These are phyloP conservation scores for Thereva unica DNA, from an alignment of 2,888 invertebrate genomes.

Conservation along the genomic window DNA sequence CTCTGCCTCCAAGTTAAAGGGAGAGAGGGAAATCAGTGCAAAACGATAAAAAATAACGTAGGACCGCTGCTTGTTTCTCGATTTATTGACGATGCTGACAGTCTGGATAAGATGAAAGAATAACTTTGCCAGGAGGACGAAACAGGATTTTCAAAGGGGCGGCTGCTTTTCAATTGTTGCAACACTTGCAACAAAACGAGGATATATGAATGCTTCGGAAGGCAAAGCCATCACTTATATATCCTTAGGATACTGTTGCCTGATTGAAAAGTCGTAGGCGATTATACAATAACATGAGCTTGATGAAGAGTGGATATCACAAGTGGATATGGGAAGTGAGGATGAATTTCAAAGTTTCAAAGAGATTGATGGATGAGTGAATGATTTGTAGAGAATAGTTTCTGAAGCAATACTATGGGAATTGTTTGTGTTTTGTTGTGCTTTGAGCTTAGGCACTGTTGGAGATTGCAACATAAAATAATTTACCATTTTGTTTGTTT, in stretches of 20 bases:
- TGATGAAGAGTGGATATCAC: not conserved
- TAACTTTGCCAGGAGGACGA: conserved; percentile 41
- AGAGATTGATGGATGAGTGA: not conserved
- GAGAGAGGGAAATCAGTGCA: conserved; percentile 13
- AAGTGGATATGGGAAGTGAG: not conserved
- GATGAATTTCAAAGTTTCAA: not conserved
- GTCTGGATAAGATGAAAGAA: conserved; percentile 40
- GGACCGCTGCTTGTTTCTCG: conserved; percentile 2
- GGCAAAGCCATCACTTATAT: conserved; percentile 3
- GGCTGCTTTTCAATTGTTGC: too few relatives aligned
- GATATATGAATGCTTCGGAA: not conserved
- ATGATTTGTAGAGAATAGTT: too few relatives aligned
- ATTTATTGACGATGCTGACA: conserved; percentile 15
- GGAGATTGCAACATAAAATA: too few relatives aligned
- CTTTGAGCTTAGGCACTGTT: too few relatives aligned
- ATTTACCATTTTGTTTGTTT: too few relatives aligned
- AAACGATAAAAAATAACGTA: not conserved
- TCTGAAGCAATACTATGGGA: too few relatives aligned
- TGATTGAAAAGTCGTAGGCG: conserved; percentile 26
- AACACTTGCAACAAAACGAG: too few relatives aligned
- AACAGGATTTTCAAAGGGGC: conserved; percentile 11
- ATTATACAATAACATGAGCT: conserved; percentile 25
- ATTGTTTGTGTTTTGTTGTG: too few relatives aligned
- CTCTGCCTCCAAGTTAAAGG: not conserved
- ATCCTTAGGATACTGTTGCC: conserved; percentile 12